phyloP scores from a whole-genome alignment of 2,888 invertebrate genomes.

The Acanthococcus lagerstroemiae region DNA sequence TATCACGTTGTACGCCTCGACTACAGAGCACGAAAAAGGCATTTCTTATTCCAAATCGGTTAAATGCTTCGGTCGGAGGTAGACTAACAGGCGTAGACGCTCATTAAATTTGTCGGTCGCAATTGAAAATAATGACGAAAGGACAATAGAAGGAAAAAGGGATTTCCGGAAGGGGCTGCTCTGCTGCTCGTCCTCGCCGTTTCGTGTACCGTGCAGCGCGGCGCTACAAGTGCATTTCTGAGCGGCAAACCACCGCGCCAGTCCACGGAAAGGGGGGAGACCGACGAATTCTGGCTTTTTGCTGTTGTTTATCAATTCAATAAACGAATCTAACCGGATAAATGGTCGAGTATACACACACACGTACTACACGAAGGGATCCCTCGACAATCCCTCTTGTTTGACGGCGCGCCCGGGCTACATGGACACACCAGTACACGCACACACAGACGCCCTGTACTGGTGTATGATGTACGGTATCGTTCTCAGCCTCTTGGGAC shows the following conservation, averaged over 20 bases:
- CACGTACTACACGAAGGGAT: background rate
- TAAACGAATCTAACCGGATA: constrained; percentile 30
- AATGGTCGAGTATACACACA: constrained; percentile 26
- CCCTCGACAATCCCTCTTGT: background rate
- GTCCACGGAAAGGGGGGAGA: background rate
- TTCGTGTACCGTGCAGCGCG: background rate
- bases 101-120: constrained; percentile 19
- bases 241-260: constrained; percentile 18
- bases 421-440: background rate
- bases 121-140: constrained; percentile 16
- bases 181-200: background rate
- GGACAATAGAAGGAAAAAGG: background rate
- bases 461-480: background rate
- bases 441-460: background rate
- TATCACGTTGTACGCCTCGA: no score
- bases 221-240: constrained; percentile 20
- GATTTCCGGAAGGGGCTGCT: constrained; percentile 2
- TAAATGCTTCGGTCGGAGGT: no score
- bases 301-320: constrained; percentile 29
- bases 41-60: no score
- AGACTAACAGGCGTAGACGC: background rate
- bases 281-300: constrained; percentile 20
- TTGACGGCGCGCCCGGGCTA: background rate
- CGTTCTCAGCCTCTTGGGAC: constrained; percentile 11
- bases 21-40: no score